Conservation (phyloP, 2,797 vertebrate species). For the Clarias laeviceps region DNA sequence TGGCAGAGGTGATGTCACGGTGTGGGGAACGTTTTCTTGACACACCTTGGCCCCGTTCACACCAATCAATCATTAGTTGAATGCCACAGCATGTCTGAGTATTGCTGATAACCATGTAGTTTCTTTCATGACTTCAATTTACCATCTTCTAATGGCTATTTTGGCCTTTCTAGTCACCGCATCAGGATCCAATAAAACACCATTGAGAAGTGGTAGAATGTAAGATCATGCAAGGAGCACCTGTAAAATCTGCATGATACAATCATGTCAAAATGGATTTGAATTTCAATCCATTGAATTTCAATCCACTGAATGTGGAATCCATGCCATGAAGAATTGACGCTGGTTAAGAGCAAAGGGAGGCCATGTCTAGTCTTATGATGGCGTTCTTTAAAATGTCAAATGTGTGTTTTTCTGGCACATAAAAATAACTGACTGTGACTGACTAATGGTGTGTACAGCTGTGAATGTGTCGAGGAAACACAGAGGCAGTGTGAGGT, state of each 20-base stretch:
- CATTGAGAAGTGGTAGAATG: not conserved
- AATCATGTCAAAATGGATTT: too few species aligned
- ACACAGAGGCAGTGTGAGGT: constrained; percentile 60
- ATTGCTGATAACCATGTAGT: too few species aligned
- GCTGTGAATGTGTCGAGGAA: constrained; percentile 44
- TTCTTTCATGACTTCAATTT: too few species aligned
- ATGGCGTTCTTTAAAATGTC: constrained; percentile 13
- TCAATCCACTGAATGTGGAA: not conserved
- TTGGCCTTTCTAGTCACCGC: too few species aligned
- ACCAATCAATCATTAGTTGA: too few species aligned
- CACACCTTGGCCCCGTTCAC: too few species aligned
- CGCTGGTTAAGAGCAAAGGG: not conserved
- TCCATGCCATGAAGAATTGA: not conserved
- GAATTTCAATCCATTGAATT: not conserved
- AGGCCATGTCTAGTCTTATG: not conserved
- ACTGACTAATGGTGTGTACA: constrained; percentile 57
- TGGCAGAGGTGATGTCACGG: too few species aligned
- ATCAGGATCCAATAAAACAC: not conserved
- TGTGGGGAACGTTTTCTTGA: too few species aligned
- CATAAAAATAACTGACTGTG: constrained; percentile 65
- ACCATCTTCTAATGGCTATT: too few species aligned
- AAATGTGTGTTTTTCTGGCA: constrained; percentile 44
- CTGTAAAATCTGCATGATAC: too few species aligned
- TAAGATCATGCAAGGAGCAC: too few species aligned
- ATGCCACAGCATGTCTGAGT: too few species aligned